phyloP scores from a whole-genome alignment of 2,888 invertebrate species.

The Sycophila texana region DNA sequence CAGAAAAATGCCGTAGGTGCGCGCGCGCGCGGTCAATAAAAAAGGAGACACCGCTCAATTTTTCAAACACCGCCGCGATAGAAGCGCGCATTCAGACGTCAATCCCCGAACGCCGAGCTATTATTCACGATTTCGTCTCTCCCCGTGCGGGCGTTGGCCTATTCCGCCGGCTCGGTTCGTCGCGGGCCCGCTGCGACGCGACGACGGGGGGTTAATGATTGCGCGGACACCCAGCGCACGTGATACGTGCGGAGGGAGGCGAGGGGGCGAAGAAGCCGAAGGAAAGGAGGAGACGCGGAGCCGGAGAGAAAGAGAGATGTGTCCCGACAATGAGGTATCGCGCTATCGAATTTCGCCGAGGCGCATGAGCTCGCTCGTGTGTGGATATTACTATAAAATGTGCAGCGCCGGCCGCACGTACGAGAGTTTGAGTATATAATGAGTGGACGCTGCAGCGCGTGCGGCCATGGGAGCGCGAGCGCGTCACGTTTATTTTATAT shows the following conservation, averaged over 20 bases:
- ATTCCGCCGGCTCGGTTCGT: neutral
- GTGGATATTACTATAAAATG: neutral
- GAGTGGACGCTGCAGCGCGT: neutral
- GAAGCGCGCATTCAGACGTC: constrained; percentile 37
- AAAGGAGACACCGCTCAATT: neutral
- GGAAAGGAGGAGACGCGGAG: neutral
- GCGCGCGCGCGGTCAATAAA: too few species aligned
- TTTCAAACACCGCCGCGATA: neutral
- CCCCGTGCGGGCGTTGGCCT: neutral
- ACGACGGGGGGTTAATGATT: constrained; percentile 53
- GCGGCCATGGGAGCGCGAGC: neutral
- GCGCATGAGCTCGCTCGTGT: neutral
- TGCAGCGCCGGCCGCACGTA: neutral
- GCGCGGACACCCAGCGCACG: constrained; percentile 44
- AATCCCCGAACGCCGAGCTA: constrained; percentile 18
- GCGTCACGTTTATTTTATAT: neutral
- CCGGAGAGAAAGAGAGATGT: constrained; percentile 19
- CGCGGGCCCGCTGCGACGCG: neutral
- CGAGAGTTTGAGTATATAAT: constrained; percentile 36
- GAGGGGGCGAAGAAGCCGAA: neutral
- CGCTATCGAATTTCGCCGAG: constrained; percentile 61
- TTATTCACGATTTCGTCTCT: constrained; percentile 41
- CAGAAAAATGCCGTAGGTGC: neutral
- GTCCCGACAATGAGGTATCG: constrained; percentile 46
- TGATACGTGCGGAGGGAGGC: constrained; percentile 6